phyloP scores from a whole-genome alignment of 2,888 invertebrate genomes.

The Leptinotarsa peninsularis region DNA sequence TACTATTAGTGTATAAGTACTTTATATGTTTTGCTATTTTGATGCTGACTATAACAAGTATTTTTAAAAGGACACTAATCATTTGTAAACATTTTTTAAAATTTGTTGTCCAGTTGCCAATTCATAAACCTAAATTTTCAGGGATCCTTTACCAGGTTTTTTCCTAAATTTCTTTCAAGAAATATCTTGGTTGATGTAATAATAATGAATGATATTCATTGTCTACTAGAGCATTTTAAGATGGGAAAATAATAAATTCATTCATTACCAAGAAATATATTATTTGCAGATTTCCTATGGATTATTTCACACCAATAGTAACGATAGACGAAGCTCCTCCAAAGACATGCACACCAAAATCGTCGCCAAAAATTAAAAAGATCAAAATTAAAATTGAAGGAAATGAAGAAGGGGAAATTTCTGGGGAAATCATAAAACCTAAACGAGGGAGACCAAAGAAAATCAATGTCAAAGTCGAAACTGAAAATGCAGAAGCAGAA shows the following conservation, averaged over 20 bases:
- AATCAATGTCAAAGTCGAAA: constrained; percentile 23
- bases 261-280: constrained; percentile 22
- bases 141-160: too few relatives aligned
- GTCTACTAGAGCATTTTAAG: background rate
- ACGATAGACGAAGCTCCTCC: constrained; percentile 56
- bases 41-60: too few relatives aligned
- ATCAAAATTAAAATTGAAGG: constrained; percentile 46
- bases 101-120: too few relatives aligned
- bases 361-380: constrained; percentile 43
- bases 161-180: background rate
- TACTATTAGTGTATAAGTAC: too few relatives aligned
- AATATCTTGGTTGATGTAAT: background rate
- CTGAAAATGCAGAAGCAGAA: constrained; percentile 25
- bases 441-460: constrained; percentile 45
- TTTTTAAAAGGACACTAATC: too few relatives aligned
- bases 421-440: constrained; percentile 44
- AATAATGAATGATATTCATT: background rate
- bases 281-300: constrained; percentile 59
- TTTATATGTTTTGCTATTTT: too few relatives aligned
- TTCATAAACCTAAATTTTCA: background rate
- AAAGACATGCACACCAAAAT: constrained; percentile 30
- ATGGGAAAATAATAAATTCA: background rate
- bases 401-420: constrained; percentile 43
- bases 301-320: constrained; percentile 60
- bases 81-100: too few relatives aligned